A percentile compares a stretch with the other conserved stretches of the same genome.
Evolutionary conservation across 2,888 invertebrate genomes (phyloP).

Genomic region (Opisthograptis luteolata): DNA sequence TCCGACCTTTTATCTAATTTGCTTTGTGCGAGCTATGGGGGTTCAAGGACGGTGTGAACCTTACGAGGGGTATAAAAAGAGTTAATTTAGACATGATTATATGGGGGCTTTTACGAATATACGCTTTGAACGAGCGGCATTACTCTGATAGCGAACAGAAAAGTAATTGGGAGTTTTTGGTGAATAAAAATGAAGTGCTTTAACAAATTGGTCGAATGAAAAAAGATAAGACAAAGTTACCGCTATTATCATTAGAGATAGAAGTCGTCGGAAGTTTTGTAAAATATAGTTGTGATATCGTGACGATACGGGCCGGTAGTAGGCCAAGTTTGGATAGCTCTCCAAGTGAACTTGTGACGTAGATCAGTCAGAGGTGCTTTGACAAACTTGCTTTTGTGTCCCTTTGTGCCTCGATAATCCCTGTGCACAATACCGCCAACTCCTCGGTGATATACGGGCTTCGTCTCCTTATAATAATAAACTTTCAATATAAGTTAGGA

Average conservation of each 20-base stretch:
- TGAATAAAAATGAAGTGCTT: conserved; percentile 31
- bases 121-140: conserved; percentile 16
- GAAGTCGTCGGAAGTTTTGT: conserved; percentile 37
- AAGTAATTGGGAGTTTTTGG: conserved; percentile 26
- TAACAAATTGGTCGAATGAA: conserved; percentile 37
- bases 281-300: conserved; percentile 38
- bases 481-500: conserved; percentile 42
- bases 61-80: conserved; percentile 31
- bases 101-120: conserved; percentile 21
- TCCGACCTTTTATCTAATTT: conserved; percentile 40
- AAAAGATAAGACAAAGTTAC: conserved; percentile 38
- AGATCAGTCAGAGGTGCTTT: conserved; percentile 61
- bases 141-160: conserved; percentile 15
- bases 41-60: conserved; percentile 33
- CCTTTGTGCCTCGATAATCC: conserved; percentile 70
- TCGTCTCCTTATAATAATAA: conserved; percentile 53
- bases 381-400: conserved; percentile 74
- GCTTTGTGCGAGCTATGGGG: conserved; percentile 27
- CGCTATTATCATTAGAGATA: conserved; percentile 36
- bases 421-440: conserved; percentile 52
- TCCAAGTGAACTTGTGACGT: conserved; percentile 54
- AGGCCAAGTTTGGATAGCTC: conserved; percentile 53
- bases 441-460: conserved; percentile 49
- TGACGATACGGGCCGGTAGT: conserved; percentile 45
- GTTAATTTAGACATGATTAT: conserved; percentile 31